phyloP scores from a whole-genome alignment of 2,113 vertebrate species.

The Protobothrops mucrosquamatus region DNA sequence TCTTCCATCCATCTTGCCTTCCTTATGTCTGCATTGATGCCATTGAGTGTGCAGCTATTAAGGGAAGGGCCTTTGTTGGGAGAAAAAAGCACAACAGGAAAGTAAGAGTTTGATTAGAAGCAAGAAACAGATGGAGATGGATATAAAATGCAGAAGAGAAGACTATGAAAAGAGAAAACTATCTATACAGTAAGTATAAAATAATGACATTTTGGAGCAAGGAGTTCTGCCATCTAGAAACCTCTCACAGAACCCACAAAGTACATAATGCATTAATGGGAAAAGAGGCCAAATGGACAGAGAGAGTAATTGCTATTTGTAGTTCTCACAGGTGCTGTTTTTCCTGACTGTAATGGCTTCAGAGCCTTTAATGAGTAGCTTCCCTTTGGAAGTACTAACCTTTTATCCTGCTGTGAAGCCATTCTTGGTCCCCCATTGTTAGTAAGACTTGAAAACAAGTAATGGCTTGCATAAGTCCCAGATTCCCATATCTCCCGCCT shows the following conservation, averaged over 20 bases:
- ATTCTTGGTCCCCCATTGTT: not conserved
- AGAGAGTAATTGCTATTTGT: accelerated
- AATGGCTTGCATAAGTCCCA: constrained; percentile 1
- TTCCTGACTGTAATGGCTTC: constrained; percentile 25
- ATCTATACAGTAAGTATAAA: not conserved
- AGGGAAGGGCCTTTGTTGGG: not conserved
- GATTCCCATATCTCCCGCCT: constrained; percentile 16
- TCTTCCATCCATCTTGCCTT: not conserved
- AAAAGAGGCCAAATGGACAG: not conserved
- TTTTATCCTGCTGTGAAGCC: constrained; percentile 32
- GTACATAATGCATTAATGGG: accelerated
- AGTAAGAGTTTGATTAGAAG: not conserved
- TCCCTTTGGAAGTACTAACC: constrained; percentile 1
- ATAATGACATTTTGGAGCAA: not conserved
- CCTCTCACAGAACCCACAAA: not conserved
- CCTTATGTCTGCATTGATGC: not conserved
- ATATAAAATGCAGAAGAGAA: not conserved
- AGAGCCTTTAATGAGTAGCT: constrained; percentile 21
- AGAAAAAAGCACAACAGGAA: not conserved
- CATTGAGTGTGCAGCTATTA: not conserved
- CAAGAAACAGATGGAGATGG: not conserved
- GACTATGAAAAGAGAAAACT: not conserved
- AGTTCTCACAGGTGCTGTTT: not conserved
- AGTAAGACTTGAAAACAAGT: constrained; percentile 27
- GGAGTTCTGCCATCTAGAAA: not conserved